phyloP scores from a whole-genome alignment of 1,140 invertebrate species.

The Zaprionus taronus region DNA sequence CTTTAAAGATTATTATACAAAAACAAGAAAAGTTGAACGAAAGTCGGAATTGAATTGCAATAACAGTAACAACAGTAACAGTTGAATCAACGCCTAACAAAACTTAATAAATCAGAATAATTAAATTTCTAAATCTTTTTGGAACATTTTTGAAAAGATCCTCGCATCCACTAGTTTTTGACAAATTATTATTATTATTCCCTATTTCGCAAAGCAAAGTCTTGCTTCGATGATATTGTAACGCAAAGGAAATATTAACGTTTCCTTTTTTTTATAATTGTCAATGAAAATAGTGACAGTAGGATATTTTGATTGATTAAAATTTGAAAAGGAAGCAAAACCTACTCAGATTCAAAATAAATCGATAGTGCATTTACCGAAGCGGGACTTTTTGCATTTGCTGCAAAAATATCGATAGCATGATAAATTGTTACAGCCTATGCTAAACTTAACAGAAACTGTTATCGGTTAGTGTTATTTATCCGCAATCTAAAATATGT shows the following conservation, averaged over 20 bases:
- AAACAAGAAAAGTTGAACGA: not conserved
- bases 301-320: too few species aligned
- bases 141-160: not conserved
- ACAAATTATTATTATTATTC: not conserved
- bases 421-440: not conserved
- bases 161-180: not conserved
- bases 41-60: not conserved
- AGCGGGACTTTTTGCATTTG: too few species aligned
- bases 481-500: not conserved
- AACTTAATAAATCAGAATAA: not conserved
- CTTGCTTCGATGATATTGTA: too few species aligned
- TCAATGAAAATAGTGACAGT: too few species aligned
- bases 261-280: too few species aligned
- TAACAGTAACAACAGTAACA: conserved; percentile 11
- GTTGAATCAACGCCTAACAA: not conserved
- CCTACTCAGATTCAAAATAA: too few species aligned
- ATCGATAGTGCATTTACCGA: too few species aligned
- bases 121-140: not conserved
- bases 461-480: conserved; percentile 1
- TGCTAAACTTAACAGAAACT: not conserved
- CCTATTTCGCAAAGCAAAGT: too few species aligned
- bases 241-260: too few species aligned
- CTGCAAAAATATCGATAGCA: not conserved
- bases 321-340: too few species aligned
- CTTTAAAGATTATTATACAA: not conserved